These are phyloP conservation scores for Xylophagus ater DNA, from an alignment of 2,888 invertebrate genomes.

Conservation along the genomic window DNA sequence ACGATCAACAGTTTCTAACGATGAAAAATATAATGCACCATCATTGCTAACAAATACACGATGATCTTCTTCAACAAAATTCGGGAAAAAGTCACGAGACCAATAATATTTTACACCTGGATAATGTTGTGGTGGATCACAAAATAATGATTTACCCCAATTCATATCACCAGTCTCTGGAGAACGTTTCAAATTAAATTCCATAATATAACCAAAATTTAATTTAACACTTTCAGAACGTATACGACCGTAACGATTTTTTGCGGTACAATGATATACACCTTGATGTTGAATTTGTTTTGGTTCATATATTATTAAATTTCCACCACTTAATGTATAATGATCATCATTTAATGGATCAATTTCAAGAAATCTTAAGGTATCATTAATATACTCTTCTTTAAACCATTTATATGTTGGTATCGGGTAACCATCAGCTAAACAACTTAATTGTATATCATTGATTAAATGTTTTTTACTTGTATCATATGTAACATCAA, in stretches of 20 bases:
- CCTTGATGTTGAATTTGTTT: slow-evolving; percentile 72
- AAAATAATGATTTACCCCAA: slow-evolving; percentile 87
- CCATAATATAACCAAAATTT: slow-evolving; percentile 80
- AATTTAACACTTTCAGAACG: slow-evolving; percentile 78
- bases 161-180: slow-evolving; percentile 77
- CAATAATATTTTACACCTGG: slow-evolving; percentile 84
- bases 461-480: slow-evolving; percentile 56
- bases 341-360: slow-evolving; percentile 63
- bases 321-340: slow-evolving; percentile 84
- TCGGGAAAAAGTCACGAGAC: slow-evolving; percentile 81
- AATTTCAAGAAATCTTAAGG: slow-evolving; percentile 57
- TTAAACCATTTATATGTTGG: slow-evolving; percentile 85
- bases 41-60: slow-evolving; percentile 89
- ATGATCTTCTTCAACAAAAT: slow-evolving; percentile 86
- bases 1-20: slow-evolving; percentile 78
- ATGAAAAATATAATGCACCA: slow-evolving; percentile 89
- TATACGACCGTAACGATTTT: slow-evolving; percentile 80
- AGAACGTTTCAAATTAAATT: slow-evolving; percentile 80
- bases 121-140: slow-evolving; percentile 87
- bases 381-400: slow-evolving; percentile 75
- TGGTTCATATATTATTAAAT: slow-evolving; percentile 77
- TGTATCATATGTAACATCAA: slow-evolving; percentile 71
- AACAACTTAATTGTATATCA: slow-evolving; percentile 66
- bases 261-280: slow-evolving; percentile 82
- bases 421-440: slow-evolving; percentile 79